Evolutionary conservation across 2,888 invertebrate genomes (phyloP), one percentile per base, ranked within the genome.

Genomic region (Lysandra coridon): DNA sequence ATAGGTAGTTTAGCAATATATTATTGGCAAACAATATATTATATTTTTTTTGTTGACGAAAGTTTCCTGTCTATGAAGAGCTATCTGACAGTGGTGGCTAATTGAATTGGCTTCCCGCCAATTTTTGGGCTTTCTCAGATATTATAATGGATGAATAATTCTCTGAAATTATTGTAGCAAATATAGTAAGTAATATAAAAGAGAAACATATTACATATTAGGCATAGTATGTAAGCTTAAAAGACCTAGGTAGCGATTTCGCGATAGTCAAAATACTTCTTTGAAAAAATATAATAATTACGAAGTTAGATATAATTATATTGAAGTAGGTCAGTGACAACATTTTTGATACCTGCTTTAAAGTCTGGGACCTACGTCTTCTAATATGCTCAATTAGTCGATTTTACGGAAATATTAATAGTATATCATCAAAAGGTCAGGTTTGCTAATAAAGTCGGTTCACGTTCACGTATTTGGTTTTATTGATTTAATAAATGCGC

Each of bases 81-180:
- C 53, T 76, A 76, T 53, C 57, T 30, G 53, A 76, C n/a, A 57
- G 78, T 78, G 77, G 78, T 44, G 78, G 73, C 78, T 80, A 79
- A 81, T 82, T 80, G 78, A 84, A 77, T 86, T 91, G 90, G 89
- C 86, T 60, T 23, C n/a, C 30, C 78, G 84, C 90, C 90, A 91
- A 82, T 81, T 86, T 85, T 86, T 83, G n/a, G 53, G 76, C 76
- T 33, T 57, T 57, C 53, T 14, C 33, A 57, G 57, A 30, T 76
- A 30, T 2, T 76, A 30, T 2, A 23, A 74, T 44, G n/a, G 4
- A 4, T 49, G 75, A 53, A 75, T 75, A 49, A 30, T 30, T 57
- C 30, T 30, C 6, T 53, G 76, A 76, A 75, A 12, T 30, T 49
- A 4, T 49, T 44, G n/a, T 30, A 57, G 44, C 57, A 76, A 53